Evolutionary conservation across 35 echinoderm and acorn worm genomes (phyloP), one percentile per base, ranked within the genome.

Genomic region (Lytechinus variegatus): DNA sequence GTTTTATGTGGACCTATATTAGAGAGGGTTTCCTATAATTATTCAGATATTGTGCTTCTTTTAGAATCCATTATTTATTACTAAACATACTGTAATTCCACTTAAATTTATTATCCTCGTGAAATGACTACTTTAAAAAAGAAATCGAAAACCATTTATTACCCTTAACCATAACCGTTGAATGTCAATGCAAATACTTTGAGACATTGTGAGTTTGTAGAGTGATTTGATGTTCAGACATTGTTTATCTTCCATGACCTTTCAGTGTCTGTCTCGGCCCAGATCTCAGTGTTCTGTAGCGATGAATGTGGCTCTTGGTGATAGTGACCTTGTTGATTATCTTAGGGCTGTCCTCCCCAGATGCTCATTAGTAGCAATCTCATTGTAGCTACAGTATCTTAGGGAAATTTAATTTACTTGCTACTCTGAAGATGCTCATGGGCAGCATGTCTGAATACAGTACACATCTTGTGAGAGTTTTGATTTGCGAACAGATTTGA

Each of bases 211-310:
- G 16, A 5, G 66, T n/a, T 79, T 79, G 66, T 79, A 24, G 66
- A 79, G 14, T 79, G 66, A 79, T 79, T 79, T n/a, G 66, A 79
- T 79, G 66, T 79, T 79, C 14, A 79, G 66, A 79, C 66, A 79
- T 16, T 79, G 66, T 79, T 79, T 79, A 79, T 79, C 16, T 79
- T 79, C 66, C 12, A 7, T 79, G 66, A 79, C 66, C 66, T 79
- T 54, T 91, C 27, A 52, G 51, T 53, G 27, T 53, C 4, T 29
- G 21, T 54, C 54, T 52, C 7, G 5, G 89, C 33, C 33, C 33
- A 5, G 54, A 44, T 79, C 66, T 79, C 19, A 24, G 66, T 79
- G 19, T 79, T 24, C 19, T 24, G 16, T 79, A 8, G 33, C 2
- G 21, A 24, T 24, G 19, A 24, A 79, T 7, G n/a, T 79, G 66